Evolutionary conservation across 1,140 invertebrate genomes (phyloP), one percentile per base, ranked within the genome.

Genomic region (Diachasma alloeum): DNA sequence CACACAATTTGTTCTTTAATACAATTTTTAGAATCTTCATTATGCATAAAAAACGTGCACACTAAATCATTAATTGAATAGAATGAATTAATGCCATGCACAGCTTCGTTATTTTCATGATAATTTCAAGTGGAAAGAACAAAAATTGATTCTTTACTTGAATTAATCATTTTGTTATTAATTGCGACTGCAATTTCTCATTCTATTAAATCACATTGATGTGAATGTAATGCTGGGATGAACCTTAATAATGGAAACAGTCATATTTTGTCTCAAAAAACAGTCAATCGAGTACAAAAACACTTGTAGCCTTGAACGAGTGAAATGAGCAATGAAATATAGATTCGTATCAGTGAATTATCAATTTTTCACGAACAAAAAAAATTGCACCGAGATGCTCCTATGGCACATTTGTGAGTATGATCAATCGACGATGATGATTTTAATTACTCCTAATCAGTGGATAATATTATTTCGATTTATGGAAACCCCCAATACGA

Each of bases 391-490:
- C 74, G 74, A 75, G 59, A 71, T 56, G 72, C 59, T 74, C 24
- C 13, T 78, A 78, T 78, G 77, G 77, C 77, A 78, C 77, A 75
- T 19, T 69, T 26, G 71, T 75, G 73, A 75, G 68, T 72, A 75
- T 75, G 48, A 69, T 48, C 6, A 69, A 56, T 70, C n/a, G 22
- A 37, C 15, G 11, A 69, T 36, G 36, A 66, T 63, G 4, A 37
- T 39, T 37, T 10, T 2, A 68, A 31, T 66, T 26, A 66, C n/a
- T 31, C 4, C 22, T 68, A 68, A 17, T 0, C 36, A 39, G n/a
- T 68, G 36, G 17, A 68, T 15, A 36, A 36, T 36, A 37, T 37
- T 37, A 15, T 19, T 17, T 11, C n/a, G 4, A 68, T 15, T 68
- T 39, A 17, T 19, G 11, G 39, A 68, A 53, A 68, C 15, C 11